Evolutionary conservation across 2,113 vertebrate genomes (phyloP), one percentile per base, ranked within the genome.

Genomic region (Megalops atlanticus): DNA sequence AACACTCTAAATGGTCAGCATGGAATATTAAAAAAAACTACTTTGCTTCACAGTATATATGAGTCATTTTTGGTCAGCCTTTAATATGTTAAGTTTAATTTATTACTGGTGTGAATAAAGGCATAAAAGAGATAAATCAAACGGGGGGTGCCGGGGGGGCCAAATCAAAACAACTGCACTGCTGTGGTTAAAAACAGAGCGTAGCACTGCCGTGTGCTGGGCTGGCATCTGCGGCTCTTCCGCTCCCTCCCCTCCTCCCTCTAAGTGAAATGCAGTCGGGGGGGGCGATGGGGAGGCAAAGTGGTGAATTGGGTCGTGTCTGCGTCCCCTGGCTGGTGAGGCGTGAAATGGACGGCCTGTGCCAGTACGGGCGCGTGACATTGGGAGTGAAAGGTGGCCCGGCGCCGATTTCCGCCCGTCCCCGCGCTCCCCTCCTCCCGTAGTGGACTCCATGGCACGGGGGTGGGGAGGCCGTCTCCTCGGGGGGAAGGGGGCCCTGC

Each of bases 41-140:
- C 33, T 54, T 77, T n/a, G n/a, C 75, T 82, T 82, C 81, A 82
- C 81, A 82, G 76, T 81, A 81, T 68, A 69, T 39, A 27, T 71
- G 7, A 8, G 39, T 47, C 16, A 69, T 81, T 49, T 76, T 82
- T 82, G 45, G 69, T 77, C 80, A 69, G 27, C 31, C 14, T 36
- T 77, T 76, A 82, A n/a, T 77, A 82, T 71, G 33, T 39, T 72
- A 82, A 21, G 39, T 81, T 35, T 49, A 70, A 54, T 45, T 69
- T 27, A 3, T 39, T 36, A 76, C 54, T 75, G 54, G 58, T 70
- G 80, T n/a, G 40, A 76, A 69, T 49, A 52, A 80, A 49, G 70
- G 78, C n/a, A 27, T 49, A 40, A 41, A 70, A 52, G 38, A 24
- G 8, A 36, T 2, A 38, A 71, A 36, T 18, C 27, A 71, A 71